Conservation (phyloP, 2,888 invertebrate species). For the Bimastos eiseni region DNA sequence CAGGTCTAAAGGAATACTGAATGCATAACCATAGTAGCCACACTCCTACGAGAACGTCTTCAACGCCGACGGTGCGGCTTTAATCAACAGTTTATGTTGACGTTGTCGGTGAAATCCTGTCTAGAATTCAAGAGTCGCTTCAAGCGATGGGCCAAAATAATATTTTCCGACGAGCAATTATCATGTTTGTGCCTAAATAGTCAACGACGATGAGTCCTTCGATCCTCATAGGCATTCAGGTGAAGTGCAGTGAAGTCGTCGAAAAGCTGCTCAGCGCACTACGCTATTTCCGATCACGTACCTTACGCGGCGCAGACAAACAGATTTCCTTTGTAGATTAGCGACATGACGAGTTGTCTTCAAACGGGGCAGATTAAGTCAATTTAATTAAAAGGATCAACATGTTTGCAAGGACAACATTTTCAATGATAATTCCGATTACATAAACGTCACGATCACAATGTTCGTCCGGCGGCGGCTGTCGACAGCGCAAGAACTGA, state of each 20-base stretch:
- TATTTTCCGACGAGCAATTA: constrained; percentile 1
- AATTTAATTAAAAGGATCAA: constrained; percentile 7
- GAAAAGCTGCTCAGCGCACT: neutral
- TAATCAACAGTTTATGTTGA: neutral
- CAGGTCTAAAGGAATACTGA: neutral
- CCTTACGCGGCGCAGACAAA: neutral
- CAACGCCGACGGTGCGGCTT: neutral
- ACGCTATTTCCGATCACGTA: neutral
- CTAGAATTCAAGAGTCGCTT: neutral
- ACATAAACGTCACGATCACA: neutral
- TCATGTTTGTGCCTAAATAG: neutral
- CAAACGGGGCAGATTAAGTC: neutral
- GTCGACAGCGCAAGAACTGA: neutral
- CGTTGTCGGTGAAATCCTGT: neutral
- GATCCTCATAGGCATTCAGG: neutral
- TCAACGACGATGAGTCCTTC: neutral
- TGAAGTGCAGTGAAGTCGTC: neutral
- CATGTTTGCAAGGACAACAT: constrained; percentile 10
- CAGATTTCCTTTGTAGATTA: constrained; percentile 4
- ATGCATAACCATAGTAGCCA: neutral
- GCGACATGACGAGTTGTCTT: neutral
- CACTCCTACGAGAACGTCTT: neutral
- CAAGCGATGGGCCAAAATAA: neutral
- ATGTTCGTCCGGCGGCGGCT: neutral
- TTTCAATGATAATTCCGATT: constrained; percentile 24